Conservation (phyloP, 2,113 vertebrate genomes). For the Geococcyx californianus region DNA sequence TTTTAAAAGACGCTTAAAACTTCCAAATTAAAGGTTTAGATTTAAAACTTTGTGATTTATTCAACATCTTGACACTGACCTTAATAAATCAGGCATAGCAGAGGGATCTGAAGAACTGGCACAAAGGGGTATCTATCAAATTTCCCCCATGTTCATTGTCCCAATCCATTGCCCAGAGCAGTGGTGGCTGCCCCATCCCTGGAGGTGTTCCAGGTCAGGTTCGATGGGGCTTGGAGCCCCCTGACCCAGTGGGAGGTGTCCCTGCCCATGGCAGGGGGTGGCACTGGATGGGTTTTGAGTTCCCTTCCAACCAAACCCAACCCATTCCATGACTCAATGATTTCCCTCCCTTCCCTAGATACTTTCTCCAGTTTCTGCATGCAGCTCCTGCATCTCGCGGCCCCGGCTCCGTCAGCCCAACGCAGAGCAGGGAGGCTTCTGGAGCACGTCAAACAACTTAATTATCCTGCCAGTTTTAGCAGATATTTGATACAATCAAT, state of each 20-base stretch:
- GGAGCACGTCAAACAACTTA: not conserved
- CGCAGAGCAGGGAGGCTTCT: not conserved
- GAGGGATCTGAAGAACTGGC: not conserved
- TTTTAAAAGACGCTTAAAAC: not conserved
- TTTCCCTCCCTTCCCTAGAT: not conserved
- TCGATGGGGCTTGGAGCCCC: too few species aligned
- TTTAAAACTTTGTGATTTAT: not conserved
- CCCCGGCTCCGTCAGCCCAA: not conserved
- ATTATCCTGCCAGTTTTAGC: constrained; percentile 1
- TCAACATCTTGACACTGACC: not conserved
- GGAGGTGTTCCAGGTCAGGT: too few species aligned
- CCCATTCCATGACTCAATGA: too few species aligned
- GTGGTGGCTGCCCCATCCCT: too few species aligned
- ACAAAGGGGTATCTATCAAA: not conserved
- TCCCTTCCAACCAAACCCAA: too few species aligned
- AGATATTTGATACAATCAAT: not conserved
- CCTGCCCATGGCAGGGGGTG: too few species aligned
- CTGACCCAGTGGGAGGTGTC: too few species aligned
- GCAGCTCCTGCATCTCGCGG: too few species aligned
- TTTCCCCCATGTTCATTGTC: not conserved
- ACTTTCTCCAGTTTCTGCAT: not conserved
- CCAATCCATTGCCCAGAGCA: not conserved
- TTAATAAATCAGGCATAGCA: not conserved
- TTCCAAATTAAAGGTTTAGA: not conserved
- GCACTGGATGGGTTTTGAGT: too few species aligned